Evolutionary conservation across 2,797 vertebrate genomes (phyloP), one percentile per base, ranked within the genome.

Genomic region (Argya squamiceps): DNA sequence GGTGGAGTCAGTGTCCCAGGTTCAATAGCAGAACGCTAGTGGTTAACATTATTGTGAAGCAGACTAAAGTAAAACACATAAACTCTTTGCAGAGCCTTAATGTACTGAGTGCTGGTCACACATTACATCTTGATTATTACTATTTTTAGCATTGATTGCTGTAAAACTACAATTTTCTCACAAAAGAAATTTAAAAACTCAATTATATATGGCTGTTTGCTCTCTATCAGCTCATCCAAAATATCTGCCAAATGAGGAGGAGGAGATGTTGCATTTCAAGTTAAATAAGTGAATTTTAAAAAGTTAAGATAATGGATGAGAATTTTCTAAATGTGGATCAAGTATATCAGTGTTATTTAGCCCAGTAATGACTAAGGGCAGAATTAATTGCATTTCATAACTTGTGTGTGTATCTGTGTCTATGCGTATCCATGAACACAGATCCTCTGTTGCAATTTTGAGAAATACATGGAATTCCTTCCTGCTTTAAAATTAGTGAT

Each of bases 391-490:
- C 24, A 37, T 84, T 82, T 56, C 47, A 29, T 56, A 44, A 27
- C 18, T 62, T 82, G 58, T 0, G 0, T 44, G 20, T 49, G 9
- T 43, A 30, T 22, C 27, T 62, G 15, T 64, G 36, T n/a, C 49
- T 55, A 4, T 30, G 22, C 37, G 19, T 67, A 47, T 60, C 59
- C 77, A 32, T 69, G 69, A 86, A 36, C 15, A 24, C 12, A 46
- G 59, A 59, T 41, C 16, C 23, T 59, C 75, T 78, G 24, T 26
- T 63, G 22, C 49, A 44, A 76, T 79, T 90, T 63, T 84, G 32
- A 91, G 63, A 79, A 93, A 75, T 49, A 44, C 5, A 6, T 39
- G 9, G 55, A 91, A 67, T 91, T 94, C 71, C 53, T 80, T 92
- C 36, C 34, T 67, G 41, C 30, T 67, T 86, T 89, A 81, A 76